Base-by-base conservation (phyloP, 1,140 invertebrate species). In the Bicyclus anynana region DNA sequence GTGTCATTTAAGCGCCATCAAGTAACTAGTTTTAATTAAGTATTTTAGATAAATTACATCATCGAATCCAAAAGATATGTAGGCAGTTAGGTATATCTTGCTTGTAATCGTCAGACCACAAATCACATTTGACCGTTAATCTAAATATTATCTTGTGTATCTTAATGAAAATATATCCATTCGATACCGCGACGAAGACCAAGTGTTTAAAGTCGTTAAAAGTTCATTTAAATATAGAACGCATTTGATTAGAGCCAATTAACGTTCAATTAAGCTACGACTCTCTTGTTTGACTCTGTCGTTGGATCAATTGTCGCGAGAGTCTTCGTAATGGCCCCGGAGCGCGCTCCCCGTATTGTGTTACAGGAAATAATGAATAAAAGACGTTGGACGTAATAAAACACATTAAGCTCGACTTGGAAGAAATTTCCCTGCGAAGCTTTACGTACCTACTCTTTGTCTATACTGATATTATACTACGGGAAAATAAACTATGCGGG, bases 181-280 rank as follows among this genome's bases (percentile, higher is more conserved):
- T 20, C 20, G 33, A 48, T 50, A 26, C 44, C 2, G 52, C 26
- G 12, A 33, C 47, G 38, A 59, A 42, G 55, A 58, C 44, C 57
- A 48, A 65, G 64, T 67, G 66, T 65, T 69, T 53, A 40, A 68
- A 53, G 46, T 76, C 77, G 72, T 86, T 84, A 82, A 82, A 82
- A 83, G 80, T 81, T 85, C 80, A 80, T 84, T 84, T 87, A 84
- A 87, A 88, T 85, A 86, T 86, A 88, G 82, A 84, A 87, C 82
- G 81, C 82, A 84, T 87, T 87, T 84, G 84, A 88, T 88, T 88
- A 87, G 72, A 87, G 74, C 68, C 85, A 88, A 88, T 87, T 87
- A 88, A 86, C 67, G 72, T 76, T 75, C 78, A 87, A 88, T 88
- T 87, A 88, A 86, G 72, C 77, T 69, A 69, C 61, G 67, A 69